Evolutionary conservation across 2,888 invertebrate species (phyloP).

Genomic region (Eledona agricola): DNA sequence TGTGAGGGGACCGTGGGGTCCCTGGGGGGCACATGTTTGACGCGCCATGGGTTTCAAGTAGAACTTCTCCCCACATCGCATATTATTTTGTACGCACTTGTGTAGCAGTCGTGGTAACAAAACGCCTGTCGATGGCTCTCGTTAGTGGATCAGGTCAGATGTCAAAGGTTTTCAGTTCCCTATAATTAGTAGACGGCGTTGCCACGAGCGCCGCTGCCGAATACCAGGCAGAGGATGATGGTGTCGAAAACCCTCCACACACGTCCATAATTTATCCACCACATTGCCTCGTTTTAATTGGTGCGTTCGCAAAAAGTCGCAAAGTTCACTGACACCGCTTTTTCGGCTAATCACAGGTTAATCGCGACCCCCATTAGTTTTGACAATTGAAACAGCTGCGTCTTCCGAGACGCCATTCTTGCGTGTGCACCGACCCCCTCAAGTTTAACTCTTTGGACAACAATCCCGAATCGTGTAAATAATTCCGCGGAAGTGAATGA

Average conservation of each 20-base stretch:
- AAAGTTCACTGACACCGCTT: slow-evolving; percentile 17
- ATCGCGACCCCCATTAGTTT: slow-evolving; percentile 20
- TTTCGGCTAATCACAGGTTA: slow-evolving; percentile 19
- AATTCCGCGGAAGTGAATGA: slow-evolving; percentile 21
- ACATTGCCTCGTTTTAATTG: slow-evolving; percentile 34
- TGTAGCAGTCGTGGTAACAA: slow-evolving; percentile 54
- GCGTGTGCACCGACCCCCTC: slow-evolving; percentile 13
- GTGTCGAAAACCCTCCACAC: slow-evolving; percentile 27
- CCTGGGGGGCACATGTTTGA: too few species aligned
- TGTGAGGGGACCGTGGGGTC: too few species aligned
- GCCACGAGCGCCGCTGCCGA: slow-evolving; percentile 54
- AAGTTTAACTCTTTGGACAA: slow-evolving; percentile 15
- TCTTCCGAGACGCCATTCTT: slow-evolving; percentile 12
- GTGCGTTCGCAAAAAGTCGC: slow-evolving; percentile 6
- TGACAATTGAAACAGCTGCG: slow-evolving; percentile 20
- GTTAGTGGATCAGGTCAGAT: slow-evolving; percentile 63
- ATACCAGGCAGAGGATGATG: slow-evolving; percentile 34
- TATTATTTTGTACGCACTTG: slow-evolving; percentile 34
- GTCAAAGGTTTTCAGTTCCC: slow-evolving; percentile 64
- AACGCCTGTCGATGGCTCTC: slow-evolving; percentile 60
- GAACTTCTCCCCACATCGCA: slow-evolving; percentile 13
- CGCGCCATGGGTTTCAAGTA: not conserved
- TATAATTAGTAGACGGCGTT: slow-evolving; percentile 61
- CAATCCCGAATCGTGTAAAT: slow-evolving; percentile 21
- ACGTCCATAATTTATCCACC: slow-evolving; percentile 34